Evolutionary conservation across 2,797 vertebrate genomes (phyloP), one percentile per base, ranked within the genome.

Genomic region (Florisuga fusca): DNA sequence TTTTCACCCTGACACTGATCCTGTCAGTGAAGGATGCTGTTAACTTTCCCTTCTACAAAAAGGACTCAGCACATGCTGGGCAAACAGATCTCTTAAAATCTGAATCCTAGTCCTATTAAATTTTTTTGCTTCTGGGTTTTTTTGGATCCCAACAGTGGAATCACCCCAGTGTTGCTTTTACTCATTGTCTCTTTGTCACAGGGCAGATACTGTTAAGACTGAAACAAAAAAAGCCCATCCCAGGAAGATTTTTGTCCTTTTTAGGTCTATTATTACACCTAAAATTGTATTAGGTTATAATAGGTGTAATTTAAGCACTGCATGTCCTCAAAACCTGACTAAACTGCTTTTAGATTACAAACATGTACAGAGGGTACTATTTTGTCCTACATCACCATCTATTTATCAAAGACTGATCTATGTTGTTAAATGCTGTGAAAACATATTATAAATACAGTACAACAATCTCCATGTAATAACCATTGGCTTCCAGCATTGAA

Each of bases 1-100:
- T 2, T 1, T 97, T 96, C 97, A 95, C 84, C 87, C 90, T 95
- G 97, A 97, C 97, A 98, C 89, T 29, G 94, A 98, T 97, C 97
- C 96, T 55, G 25, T 25, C 26, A 19, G 18, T 1, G 31, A 75
- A 59, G 19, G 55, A 71, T 50, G 64, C 41, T 31, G 27, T 51
- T 66, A 71, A 14, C 14, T 71, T n/a, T 20, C 43, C 46, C 54
- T 45, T 0, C 38, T n/a, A 36, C 3, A 17, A 67, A 79, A 46
- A 64, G 29, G 29, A 84, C 9, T 14, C 18, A 29, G 80, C 90
- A 97, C 69, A 23, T 74, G 77, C 84, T 80, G 89, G 79, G 58
- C 34, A 79, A 76, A 64, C 0, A 61, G 74, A 72, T 33, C 21
- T 36, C 31, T 72, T 58, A 34, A 72, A 61, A 73, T 59, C 43